Conservation (phyloP, 2,888 invertebrate genomes). For the Nomada ferruginata region DNA sequence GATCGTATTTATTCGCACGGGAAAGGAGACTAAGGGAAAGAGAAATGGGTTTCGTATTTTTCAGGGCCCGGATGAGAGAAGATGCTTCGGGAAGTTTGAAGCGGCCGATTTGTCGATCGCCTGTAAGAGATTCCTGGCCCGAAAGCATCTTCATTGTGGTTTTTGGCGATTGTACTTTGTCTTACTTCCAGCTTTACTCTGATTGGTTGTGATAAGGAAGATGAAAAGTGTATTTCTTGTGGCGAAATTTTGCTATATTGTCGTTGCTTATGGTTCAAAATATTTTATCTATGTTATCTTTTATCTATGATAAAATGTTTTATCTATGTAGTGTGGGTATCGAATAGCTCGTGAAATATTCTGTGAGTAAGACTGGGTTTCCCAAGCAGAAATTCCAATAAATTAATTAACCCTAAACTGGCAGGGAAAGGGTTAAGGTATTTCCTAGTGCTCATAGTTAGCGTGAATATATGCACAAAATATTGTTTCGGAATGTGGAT, state of each 20-base stretch:
- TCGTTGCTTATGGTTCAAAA: too few species aligned
- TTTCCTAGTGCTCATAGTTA: not conserved
- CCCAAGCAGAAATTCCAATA: not conserved
- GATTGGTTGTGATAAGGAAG: too few species aligned
- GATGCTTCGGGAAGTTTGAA: slow-evolving; percentile 24
- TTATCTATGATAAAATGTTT: too few species aligned
- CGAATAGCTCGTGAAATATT: not conserved
- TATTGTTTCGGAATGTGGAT: not conserved
- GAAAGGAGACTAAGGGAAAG: slow-evolving; percentile 11
- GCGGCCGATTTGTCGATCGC: slow-evolving; percentile 16
- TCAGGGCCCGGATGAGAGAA: slow-evolving; percentile 26
- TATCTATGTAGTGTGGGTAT: not conserved
- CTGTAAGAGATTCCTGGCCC: not conserved
- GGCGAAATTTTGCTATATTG: too few species aligned
- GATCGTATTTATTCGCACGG: slow-evolving; percentile 70
- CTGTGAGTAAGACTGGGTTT: not conserved
- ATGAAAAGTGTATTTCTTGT: too few species aligned
- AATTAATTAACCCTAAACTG: slow-evolving; percentile 14
- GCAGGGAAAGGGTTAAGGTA: not conserved
- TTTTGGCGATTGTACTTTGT: not conserved
- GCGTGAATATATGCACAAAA: not conserved
- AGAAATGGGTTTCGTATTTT: slow-evolving; percentile 46
- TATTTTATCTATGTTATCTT: not conserved
- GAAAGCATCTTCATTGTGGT: not conserved
- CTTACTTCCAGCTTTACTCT: not conserved